Conservation (phyloP, 2,797 vertebrate genomes). For the Epinephelus coioides region DNA sequence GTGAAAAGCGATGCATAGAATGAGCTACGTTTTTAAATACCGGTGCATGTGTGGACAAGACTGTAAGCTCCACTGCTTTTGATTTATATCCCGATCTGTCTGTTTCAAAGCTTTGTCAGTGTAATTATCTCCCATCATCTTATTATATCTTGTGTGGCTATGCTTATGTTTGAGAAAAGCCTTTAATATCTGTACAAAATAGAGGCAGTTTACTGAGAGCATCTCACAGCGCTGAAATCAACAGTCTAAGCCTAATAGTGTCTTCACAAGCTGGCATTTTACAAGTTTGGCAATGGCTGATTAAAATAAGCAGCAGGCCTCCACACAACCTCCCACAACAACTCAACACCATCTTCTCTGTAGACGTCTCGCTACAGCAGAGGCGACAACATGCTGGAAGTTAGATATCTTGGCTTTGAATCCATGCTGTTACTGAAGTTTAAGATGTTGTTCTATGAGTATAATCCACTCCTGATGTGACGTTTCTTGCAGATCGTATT, state of each 20-base stretch:
- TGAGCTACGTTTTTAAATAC: no score
- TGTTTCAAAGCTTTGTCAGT: neutral
- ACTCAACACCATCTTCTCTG: conserved; percentile 13
- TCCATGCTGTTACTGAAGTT: neutral
- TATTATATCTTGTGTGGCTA: neutral
- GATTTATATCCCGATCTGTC: neutral
- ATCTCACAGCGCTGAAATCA: conserved; percentile 42
- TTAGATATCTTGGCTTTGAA: conserved; percentile 2
- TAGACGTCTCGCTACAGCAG: conserved; percentile 1
- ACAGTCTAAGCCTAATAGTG: conserved; percentile 40
- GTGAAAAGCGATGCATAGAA: no score
- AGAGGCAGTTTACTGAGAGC: neutral
- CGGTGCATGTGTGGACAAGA: no score
- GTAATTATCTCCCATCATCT: neutral
- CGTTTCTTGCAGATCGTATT: neutral
- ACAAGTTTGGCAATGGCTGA: conserved; percentile 49
- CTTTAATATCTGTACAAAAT: conserved; percentile 10
- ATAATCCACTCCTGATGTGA: neutral
- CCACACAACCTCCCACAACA: conserved; percentile 44
- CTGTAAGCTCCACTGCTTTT: neutral
- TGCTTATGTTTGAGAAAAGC: neutral
- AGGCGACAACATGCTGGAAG: neutral
- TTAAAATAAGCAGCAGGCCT: conserved; percentile 56
- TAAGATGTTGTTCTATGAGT: neutral
- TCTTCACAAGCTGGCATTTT: conserved; percentile 31